A percentile compares a stretch with the other conserved stretches of the same genome.
Evolutionary conservation across 2,888 invertebrate species (phyloP).

Genomic region (Atethmia centrago): DNA sequence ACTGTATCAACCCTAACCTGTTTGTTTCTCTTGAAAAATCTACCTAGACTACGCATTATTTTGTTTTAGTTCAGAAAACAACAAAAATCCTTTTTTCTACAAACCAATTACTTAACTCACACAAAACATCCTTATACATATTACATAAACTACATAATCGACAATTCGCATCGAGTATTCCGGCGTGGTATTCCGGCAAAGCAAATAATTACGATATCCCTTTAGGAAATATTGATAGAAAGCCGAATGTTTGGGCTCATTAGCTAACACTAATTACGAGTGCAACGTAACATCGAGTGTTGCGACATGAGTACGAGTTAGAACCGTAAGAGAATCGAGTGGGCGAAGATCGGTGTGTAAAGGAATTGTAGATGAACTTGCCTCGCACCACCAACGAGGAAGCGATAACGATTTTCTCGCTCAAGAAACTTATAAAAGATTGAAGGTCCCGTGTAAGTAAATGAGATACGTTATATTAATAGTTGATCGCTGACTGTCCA

Average conservation of each 20-base stretch:
- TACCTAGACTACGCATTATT: no score
- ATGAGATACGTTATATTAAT: no score
- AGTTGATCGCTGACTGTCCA: no score
- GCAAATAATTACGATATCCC: slow-evolving; percentile 65
- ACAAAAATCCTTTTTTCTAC: no score
- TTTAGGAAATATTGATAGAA: slow-evolving; percentile 67
- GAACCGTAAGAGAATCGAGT: slow-evolving; percentile 10
- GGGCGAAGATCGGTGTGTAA: background rate
- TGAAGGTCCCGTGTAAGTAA: no score
- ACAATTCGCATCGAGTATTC: slow-evolving; percentile 16
- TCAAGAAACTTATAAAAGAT: no score
- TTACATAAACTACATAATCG: slow-evolving; percentile 35
- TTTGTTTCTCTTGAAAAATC: background rate
- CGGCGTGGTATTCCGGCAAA: slow-evolving; percentile 46
- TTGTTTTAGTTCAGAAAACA: background rate
- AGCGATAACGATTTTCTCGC: no score
- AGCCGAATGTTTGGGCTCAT: slow-evolving; percentile 57
- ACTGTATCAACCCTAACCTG: background rate
- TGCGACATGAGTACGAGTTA: slow-evolving; percentile 24
- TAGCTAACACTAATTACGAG: slow-evolving; percentile 49
- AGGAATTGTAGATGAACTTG: background rate
- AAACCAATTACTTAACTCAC: background rate
- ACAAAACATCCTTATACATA: slow-evolving; percentile 27
- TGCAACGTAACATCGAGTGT: slow-evolving; percentile 22
- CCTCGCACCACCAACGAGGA: no score